phyloP scores from a whole-genome alignment of 2,113 vertebrate genomes.

The Ceyx melanurus region DNA sequence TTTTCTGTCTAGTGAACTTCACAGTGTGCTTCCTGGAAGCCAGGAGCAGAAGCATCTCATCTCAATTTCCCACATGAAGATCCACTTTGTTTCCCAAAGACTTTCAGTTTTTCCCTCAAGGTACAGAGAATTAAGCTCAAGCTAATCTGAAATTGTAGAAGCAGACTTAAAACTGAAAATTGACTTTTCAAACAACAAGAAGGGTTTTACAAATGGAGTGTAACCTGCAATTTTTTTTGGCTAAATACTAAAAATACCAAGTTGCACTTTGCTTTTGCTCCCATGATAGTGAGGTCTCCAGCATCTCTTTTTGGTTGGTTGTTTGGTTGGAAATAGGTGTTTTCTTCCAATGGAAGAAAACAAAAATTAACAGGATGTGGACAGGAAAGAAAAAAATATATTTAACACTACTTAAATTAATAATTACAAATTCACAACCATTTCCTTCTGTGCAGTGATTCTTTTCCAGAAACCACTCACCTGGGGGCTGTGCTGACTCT shows the following conservation, averaged over 20 bases:
- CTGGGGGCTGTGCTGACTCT: constrained; percentile 49
- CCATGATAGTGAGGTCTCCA: not conserved
- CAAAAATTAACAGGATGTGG: not conserved
- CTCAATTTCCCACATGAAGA: not conserved
- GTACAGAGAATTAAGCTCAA: not conserved
- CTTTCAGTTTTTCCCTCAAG: not conserved
- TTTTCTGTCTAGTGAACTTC: not conserved
- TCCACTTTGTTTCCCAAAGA: not conserved
- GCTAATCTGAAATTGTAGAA: not conserved
- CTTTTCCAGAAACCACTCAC: constrained; percentile 66
- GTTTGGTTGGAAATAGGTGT: not conserved
- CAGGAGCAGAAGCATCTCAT: not conserved
- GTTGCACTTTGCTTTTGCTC: not conserved
- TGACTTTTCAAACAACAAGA: not conserved
- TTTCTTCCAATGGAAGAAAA: not conserved
- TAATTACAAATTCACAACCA: not conserved
- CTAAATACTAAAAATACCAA: not conserved
- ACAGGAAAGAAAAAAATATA: not conserved
- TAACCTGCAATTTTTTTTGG: not conserved
- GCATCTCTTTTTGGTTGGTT: not conserved
- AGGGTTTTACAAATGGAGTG: not conserved
- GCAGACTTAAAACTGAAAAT: not conserved
- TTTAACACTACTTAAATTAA: not conserved
- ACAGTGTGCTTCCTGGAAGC: not conserved
- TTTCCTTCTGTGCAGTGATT: not conserved